These are phyloP conservation scores for Ganaspis sp. DNA, from an alignment of 1,140 invertebrate genomes.

Conservation along the genomic window DNA sequence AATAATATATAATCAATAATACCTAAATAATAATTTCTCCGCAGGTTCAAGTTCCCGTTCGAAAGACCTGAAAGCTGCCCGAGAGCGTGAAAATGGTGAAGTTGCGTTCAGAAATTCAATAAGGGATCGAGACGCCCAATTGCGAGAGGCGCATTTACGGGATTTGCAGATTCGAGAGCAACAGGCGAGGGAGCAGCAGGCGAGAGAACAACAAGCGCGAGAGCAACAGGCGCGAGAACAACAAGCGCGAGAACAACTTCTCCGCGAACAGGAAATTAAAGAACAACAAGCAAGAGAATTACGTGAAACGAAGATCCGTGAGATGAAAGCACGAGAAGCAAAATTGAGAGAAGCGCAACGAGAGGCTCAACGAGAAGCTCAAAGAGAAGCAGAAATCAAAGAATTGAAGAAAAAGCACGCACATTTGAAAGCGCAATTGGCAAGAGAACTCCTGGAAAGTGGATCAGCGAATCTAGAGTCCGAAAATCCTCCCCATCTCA, in stretches of 20 bases:
- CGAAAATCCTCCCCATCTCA: constrained; percentile 51
- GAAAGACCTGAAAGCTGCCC: background rate
- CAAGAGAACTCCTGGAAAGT: constrained; percentile 18
- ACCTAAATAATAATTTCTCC: background rate
- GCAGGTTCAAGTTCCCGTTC: background rate
- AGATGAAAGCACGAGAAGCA: background rate
- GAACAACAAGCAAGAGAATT: background rate
- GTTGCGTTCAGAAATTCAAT: background rate
- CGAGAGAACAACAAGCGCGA: background rate
- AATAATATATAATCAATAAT: too few relatives aligned
- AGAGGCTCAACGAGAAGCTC: background rate
- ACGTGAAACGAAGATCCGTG: background rate
- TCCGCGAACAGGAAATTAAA: background rate
- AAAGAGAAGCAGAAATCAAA: background rate
- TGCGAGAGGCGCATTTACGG: background rate
- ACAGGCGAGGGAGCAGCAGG: background rate
- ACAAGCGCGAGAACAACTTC: background rate
- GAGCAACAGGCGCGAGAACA: background rate
- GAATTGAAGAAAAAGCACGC: constrained; percentile 3
- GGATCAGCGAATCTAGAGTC: constrained; percentile 26
- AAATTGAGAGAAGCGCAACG: background rate
- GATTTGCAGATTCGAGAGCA: background rate
- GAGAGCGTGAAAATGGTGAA: constrained; percentile 11
- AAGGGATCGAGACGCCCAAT: background rate
- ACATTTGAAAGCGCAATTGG: background rate